Base-by-base conservation (phyloP, 2,888 invertebrate species). In the Deilephila elpenor region DNA sequence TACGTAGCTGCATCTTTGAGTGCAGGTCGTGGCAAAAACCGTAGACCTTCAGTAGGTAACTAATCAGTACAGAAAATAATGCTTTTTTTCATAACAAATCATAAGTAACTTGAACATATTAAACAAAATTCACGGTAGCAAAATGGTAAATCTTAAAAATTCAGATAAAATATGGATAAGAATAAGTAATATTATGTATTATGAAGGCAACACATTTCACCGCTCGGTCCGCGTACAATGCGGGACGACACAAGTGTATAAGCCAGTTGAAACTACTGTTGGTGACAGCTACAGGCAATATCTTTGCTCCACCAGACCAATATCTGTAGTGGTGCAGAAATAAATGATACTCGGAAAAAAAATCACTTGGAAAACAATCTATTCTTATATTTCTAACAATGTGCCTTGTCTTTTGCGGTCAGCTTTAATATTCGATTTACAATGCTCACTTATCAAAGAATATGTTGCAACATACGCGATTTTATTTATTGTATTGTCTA, bases 261-360 rank as follows among this genome's bases (percentile, higher is more conserved):
- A 90, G 90, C 90, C 84, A 87, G 88, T 88, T 84, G 86, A 83
- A 88, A 86, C 83, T 86, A 87, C 89, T 91, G 91, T 77, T 81
- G 84, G 83, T 89, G 92, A 91, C 93, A 92, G 91, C 87, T 89
- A 92, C 89, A 91, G 87, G 90, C 92, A 91, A 93, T 93, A 93
- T 92, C 91, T 91, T 88, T 87, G 87, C 87, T 84, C 82, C 81
- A 83, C 88, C 86, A 88, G 86, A 89, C 90, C 91, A 91, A 91
- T 91, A 91, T 88, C 90, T 88, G 89, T 87, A 86, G 87, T 85
- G 83, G 84, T 86, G 72, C 72, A 87, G 85, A 86, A 89, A 90
- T 85, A 85, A 90, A 91, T 89, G 88, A 87, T 86, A 85, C 86
- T 82, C 17, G n/a, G 20, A 17, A 83, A 83, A 83, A 86, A 86